phyloP scores from a whole-genome alignment of 2,797 vertebrate genomes.

The Tarsius wallacei region DNA sequence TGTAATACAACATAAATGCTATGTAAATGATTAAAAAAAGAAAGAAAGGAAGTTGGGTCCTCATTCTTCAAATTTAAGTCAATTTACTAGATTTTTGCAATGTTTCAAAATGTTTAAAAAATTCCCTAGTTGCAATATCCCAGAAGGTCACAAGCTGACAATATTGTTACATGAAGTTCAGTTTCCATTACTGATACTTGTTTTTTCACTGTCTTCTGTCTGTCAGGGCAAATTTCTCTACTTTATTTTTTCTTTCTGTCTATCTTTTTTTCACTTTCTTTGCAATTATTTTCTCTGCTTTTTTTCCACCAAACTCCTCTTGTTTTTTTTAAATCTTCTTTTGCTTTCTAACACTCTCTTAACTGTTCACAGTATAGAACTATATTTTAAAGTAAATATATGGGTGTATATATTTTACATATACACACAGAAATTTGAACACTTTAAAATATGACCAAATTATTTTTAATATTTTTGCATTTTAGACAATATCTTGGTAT shows the following conservation, averaged over 20 bases:
- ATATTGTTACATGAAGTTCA: neutral
- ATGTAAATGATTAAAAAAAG: too few relatives aligned
- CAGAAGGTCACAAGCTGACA: neutral
- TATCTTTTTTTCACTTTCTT: neutral
- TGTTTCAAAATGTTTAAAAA: slow-evolving; percentile 56
- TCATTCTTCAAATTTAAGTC: neutral
- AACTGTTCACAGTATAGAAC: neutral
- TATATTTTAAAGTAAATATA: slow-evolving; percentile 12
- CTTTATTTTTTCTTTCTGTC: neutral
- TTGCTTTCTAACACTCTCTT: neutral
- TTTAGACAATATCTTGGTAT: neutral
- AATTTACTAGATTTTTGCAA: slow-evolving; percentile 2
- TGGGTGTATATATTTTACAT: neutral
- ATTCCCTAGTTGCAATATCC: neutral
- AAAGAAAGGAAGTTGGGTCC: neutral
- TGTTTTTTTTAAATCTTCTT: neutral
- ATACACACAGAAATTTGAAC: neutral
- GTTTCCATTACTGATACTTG: neutral
- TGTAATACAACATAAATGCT: too few relatives aligned
- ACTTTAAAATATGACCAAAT: neutral
- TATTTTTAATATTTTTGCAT: neutral
- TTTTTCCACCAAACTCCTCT: neutral
- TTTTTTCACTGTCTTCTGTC: neutral
- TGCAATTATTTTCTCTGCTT: neutral
- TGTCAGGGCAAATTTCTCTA: neutral